These are phyloP conservation scores for Cenopis cana DNA, from an alignment of 2,888 invertebrate genomes.

Conservation along the genomic window DNA sequence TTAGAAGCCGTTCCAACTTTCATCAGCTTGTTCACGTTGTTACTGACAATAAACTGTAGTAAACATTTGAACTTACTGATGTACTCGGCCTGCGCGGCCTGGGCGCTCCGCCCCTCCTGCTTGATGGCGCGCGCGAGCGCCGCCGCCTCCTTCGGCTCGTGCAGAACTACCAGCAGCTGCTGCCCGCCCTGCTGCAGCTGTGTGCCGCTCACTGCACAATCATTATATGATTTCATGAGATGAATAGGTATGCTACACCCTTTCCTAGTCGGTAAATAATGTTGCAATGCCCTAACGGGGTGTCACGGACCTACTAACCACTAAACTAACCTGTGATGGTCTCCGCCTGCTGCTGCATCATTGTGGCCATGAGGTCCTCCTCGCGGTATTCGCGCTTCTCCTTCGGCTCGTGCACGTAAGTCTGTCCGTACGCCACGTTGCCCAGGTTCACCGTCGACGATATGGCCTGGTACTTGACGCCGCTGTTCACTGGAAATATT, in stretches of 20 bases:
- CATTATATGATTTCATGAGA: too few species aligned
- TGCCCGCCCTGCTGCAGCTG: slow-evolving; percentile 81
- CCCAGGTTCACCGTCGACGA: slow-evolving; percentile 78
- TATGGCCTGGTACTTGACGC: slow-evolving; percentile 82
- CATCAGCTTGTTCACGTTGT: too few species aligned
- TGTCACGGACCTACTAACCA: too few species aligned
- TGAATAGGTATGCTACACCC: too few species aligned
- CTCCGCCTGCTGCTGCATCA: slow-evolving; percentile 79
- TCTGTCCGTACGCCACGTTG: slow-evolving; percentile 75
- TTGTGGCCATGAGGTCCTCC: slow-evolving; percentile 83
- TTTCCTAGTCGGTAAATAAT: too few species aligned
- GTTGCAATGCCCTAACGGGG: too few species aligned
- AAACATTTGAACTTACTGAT: slow-evolving; percentile 74
- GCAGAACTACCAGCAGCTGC: slow-evolving; percentile 80
- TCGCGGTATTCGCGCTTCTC: slow-evolving; percentile 76
- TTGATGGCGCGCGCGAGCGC: slow-evolving; percentile 83
- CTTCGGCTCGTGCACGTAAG: slow-evolving; percentile 67
- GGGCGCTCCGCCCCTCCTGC: slow-evolving; percentile 80
- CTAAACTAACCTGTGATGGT: slow-evolving; percentile 1
- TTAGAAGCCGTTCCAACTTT: too few species aligned
- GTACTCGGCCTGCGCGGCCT: slow-evolving; percentile 69
- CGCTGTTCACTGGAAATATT: slow-evolving; percentile 69
- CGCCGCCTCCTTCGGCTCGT: slow-evolving; percentile 81
- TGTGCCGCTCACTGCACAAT: slow-evolving; percentile 34
- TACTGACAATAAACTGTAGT: too few species aligned